Evolutionary conservation across 2,797 vertebrate species (phyloP).

Genomic region (Neopelma chrysocephalum): DNA sequence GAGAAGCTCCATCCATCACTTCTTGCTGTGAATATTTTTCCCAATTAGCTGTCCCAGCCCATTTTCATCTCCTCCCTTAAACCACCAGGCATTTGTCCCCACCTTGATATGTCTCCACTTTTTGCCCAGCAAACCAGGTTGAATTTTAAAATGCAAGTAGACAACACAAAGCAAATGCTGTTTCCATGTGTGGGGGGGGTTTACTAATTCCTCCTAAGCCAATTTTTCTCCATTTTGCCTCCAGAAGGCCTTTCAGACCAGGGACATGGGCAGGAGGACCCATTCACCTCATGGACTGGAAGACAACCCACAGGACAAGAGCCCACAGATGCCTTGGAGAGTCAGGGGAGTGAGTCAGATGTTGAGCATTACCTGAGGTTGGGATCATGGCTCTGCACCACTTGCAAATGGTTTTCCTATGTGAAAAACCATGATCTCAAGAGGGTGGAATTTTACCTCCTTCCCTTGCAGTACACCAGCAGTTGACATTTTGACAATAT

Average conservation of each 20-base stretch:
- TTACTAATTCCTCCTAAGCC: background rate
- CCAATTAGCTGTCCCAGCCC: fast-evolving
- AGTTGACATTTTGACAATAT: background rate
- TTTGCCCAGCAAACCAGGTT: background rate
- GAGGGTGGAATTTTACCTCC: background rate
- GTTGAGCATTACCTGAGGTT: background rate
- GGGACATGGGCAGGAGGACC: background rate
- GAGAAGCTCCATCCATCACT: background rate
- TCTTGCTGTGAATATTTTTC: background rate
- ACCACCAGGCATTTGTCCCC: background rate
- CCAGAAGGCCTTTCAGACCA: background rate
- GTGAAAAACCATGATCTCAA: background rate
- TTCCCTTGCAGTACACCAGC: background rate
- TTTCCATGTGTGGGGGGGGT: background rate
- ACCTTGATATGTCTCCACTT: fast-evolving
- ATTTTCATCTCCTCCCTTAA: background rate
- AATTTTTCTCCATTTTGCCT: background rate
- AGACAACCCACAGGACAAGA: background rate
- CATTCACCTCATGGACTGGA: fast-evolving
- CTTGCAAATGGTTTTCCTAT: background rate
- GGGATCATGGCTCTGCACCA: background rate
- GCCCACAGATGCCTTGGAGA: background rate
- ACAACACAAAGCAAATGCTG: background rate
- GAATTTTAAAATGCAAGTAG: fast-evolving
- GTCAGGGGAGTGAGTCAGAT: no score